A percentile compares a stretch with the other conserved stretches of the same genome.
Conservation (phyloP, 30 jellyfish, hydroid and myxozoan genomes). For the Chironex yamaguchii region DNA sequence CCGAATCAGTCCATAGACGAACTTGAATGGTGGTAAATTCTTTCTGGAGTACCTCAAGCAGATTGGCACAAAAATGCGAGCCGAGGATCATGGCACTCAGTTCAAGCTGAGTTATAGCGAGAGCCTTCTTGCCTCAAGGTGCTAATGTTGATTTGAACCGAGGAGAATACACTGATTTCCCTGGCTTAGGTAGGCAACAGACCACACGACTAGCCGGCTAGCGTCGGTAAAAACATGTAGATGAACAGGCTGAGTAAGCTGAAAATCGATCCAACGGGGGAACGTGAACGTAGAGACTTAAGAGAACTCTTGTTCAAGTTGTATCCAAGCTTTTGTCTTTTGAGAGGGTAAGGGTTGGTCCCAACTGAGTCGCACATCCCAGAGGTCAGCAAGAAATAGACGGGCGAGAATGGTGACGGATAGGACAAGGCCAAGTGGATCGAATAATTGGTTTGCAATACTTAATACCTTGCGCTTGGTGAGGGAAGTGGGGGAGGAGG, state of each 20-base stretch:
- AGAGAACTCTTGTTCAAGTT: neutral
- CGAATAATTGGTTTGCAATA: slow-evolving; percentile 30
- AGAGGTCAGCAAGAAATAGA: slow-evolving; percentile 3
- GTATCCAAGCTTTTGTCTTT: neutral
- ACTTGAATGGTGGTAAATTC: neutral
- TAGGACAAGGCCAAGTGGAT: slow-evolving; percentile 34
- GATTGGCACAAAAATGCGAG: slow-evolving; percentile 2
- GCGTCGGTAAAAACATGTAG: slow-evolving; percentile 54
- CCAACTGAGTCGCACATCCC: slow-evolving; percentile 40
- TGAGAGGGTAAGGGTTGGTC: slow-evolving; percentile 39
- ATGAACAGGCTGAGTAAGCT: slow-evolving; percentile 2
- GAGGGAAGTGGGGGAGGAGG: neutral
- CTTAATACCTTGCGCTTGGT: slow-evolving; percentile 17
- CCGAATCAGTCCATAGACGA: slow-evolving; percentile 48
- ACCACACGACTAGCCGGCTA: slow-evolving; percentile 3
- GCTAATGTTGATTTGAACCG: slow-evolving; percentile 28
- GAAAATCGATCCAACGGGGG: slow-evolving; percentile 16
- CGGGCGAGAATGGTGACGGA: slow-evolving; percentile 40
- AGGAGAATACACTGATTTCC: slow-evolving; percentile 9
- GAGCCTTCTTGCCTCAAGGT: neutral
- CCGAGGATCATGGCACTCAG: slow-evolving; percentile 40
- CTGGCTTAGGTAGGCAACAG: slow-evolving; percentile 28
- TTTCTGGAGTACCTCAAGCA: neutral
- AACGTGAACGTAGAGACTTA: slow-evolving; percentile 12
- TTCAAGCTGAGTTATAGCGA: slow-evolving; percentile 14